Percentiles rank a stretch among this genome's conserved stretches.
Conservation (phyloP, 2,888 invertebrate genomes). For the Troilus luridus region DNA sequence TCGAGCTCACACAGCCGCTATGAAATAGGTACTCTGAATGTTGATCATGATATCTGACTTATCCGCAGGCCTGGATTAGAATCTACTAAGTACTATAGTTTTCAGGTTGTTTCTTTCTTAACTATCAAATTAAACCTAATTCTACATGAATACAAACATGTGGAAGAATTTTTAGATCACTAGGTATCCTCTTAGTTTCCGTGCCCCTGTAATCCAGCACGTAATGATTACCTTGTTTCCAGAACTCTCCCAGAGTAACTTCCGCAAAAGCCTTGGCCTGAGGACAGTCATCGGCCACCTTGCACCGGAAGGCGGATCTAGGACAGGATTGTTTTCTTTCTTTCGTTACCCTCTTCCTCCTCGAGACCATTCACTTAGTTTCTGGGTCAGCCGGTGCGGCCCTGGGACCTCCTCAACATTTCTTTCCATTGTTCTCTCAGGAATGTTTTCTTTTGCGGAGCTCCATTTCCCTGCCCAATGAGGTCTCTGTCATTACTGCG, state of each 20-base stretch:
- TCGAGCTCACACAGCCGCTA: no score
- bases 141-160: no score
- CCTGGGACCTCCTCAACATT: background rate
- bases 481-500: background rate
- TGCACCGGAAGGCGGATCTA: background rate
- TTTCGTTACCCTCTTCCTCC: background rate
- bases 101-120: no score
- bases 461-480: conserved; percentile 18
- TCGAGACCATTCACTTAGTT: conserved; percentile 7
- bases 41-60: no score
- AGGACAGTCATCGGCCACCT: background rate
- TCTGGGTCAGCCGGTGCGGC: conserved; percentile 22
- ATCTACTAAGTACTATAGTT: no score
- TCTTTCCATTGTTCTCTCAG: conserved; percentile 6
- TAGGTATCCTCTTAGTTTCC: no score
- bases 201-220: background rate
- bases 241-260: background rate
- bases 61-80: no score
- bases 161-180: no score
- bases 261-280: background rate
- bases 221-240: background rate
- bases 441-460: background rate
- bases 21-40: no score
- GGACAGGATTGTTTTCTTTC: conserved; percentile 26
- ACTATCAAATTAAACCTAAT: no score